Base-by-base conservation (phyloP, 2,113 vertebrate genomes). In the Tachuris rubrigastra region DNA sequence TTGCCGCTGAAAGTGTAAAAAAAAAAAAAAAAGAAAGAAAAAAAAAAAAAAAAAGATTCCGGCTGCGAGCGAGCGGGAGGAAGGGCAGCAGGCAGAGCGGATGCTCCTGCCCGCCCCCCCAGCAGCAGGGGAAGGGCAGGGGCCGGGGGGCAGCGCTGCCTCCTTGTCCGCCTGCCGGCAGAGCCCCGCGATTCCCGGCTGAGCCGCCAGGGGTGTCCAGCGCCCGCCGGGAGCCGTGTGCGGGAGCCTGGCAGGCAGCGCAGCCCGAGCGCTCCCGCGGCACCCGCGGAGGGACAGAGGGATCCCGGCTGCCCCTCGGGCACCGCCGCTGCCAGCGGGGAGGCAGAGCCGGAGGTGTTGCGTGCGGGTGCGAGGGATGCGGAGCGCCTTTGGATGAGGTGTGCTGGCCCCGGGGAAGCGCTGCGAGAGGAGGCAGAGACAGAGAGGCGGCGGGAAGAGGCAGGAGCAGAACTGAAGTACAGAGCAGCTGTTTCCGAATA, bases 151-250 rank as follows among this genome's bases (percentile, higher is more conserved):
- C 39, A 41, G 90, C 92, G 71, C 39, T 50, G 68, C 74, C 82
- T 86, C 18, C 18, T 46, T 19, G 18, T 14, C 15, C 18, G 47
- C 79, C 85, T 94, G 85, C 90, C 92, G 69, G 44, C 89, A 71
- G 58, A 86, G 55, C 89, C 60, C 41, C 91, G 71, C 96, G 83
- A 79, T 92, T 97, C 94, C 97, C 83, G 90, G 69, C n/a, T n/a
- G n/a, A n/a, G n/a, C n/a, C n/a, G n/a, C n/a, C n/a, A n/a, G n/a
- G n/a, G n/a, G n/a, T n/a, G n/a, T n/a, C n/a, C n/a, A n/a, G n/a
- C n/a, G n/a, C n/a, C 91, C 76, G 65, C 53, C 92, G 17, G 42
- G 73, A 19, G 90, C 93, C 27, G n/a, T n/a, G n/a, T n/a, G n/a
- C n/a, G n/a, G n/a, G n/a, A n/a, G n/a, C n/a, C n/a, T n/a, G n/a